Conservation (phyloP, 2,113 vertebrate genomes). For the Trachemys scripta region DNA sequence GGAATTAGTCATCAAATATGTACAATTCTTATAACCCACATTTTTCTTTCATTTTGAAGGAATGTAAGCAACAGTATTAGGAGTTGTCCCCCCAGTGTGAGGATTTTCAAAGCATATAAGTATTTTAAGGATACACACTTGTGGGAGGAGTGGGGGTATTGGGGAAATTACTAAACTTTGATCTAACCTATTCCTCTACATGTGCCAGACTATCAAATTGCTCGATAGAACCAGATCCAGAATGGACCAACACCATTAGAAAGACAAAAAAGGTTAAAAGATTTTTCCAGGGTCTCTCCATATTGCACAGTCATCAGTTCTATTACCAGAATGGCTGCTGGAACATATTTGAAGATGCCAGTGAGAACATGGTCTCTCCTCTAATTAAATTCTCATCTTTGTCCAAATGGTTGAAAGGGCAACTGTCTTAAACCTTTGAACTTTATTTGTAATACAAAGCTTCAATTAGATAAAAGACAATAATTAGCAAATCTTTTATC, state of each 20-base stretch:
- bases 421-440: constrained; percentile 93
- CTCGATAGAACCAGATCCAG: constrained; percentile 48
- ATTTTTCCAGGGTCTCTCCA: constrained; percentile 43
- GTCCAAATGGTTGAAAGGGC: constrained; percentile 85
- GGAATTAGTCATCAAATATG: neutral
- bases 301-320: constrained; percentile 60
- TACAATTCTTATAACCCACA: neutral
- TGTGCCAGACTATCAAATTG: constrained; percentile 9
- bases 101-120: neutral
- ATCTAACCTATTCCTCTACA: neutral
- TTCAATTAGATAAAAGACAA: constrained; percentile 98
- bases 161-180: neutral
- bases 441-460: constrained; percentile 92
- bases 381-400: constrained; percentile 93
- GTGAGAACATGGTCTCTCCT: constrained; percentile 72
- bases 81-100: neutral
- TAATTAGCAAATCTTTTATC: constrained; percentile 99
- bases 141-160: neutral
- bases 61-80: neutral
- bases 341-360: constrained; percentile 46
- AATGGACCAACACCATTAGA: constrained; percentile 38
- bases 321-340: constrained; percentile 41
- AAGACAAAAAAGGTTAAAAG: constrained; percentile 68
- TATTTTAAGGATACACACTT: neutral
- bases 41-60: neutral